Conservation (phyloP, 2,888 invertebrate genomes). For the Elaeidobius kamerunicus region DNA sequence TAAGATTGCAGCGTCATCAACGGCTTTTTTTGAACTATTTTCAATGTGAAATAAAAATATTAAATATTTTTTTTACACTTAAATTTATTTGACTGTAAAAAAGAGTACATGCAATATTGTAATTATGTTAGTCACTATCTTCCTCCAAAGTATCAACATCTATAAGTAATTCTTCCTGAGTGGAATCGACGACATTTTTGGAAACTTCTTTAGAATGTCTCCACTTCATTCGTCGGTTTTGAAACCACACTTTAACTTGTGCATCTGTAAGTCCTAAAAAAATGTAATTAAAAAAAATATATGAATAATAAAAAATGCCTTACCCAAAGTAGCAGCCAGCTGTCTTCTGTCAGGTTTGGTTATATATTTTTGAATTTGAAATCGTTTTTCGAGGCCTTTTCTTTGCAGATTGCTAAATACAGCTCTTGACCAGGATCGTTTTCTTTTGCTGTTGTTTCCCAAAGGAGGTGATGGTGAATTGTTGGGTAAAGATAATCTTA, state of each 20-base stretch:
- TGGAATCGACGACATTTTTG: slow-evolving; percentile 44
- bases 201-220: slow-evolving; percentile 48
- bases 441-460: slow-evolving; percentile 59
- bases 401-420: slow-evolving; percentile 92
- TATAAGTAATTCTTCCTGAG: slow-evolving; percentile 47
- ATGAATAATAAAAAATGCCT: background rate
- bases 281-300: slow-evolving; percentile 3
- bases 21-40: too few relatives aligned
- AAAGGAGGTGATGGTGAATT: slow-evolving; percentile 37
- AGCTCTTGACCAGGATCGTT: slow-evolving; percentile 92
- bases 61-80: too few relatives aligned
- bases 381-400: slow-evolving; percentile 89
- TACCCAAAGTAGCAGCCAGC: slow-evolving; percentile 82
- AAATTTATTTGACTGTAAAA: too few relatives aligned
- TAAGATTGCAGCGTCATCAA: too few relatives aligned
- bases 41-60: too few relatives aligned
- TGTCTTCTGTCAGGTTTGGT: slow-evolving; percentile 92
- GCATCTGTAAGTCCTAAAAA: slow-evolving; percentile 30
- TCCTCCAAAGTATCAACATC: slow-evolving; percentile 48
- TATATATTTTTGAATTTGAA: slow-evolving; percentile 93
- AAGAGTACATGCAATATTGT: too few relatives aligned
- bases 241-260: slow-evolving; percentile 92
- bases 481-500: slow-evolving; percentile 40
- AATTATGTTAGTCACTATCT: slow-evolving; percentile 28
- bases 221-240: slow-evolving; percentile 61